phyloP scores from a whole-genome alignment of 2,888 invertebrate species.

The Atrina japonica region DNA sequence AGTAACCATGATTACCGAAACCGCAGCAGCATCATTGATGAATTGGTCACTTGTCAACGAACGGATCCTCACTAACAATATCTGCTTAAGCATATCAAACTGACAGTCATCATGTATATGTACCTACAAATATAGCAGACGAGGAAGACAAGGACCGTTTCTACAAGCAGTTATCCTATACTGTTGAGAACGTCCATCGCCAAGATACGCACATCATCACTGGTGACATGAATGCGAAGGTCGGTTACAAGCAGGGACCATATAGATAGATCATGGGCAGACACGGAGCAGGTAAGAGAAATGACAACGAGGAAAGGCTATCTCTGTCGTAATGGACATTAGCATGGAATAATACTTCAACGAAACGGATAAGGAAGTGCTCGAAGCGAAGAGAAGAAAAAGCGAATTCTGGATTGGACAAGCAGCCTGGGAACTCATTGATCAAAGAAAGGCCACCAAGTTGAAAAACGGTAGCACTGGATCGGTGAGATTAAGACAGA shows the following conservation, averaged over 20 bases:
- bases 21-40: too few species aligned
- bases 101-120: too few species aligned
- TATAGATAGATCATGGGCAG: conserved; percentile 10
- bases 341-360: not conserved
- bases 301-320: conserved; percentile 8
- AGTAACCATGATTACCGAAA: too few species aligned
- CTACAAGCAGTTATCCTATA: not conserved
- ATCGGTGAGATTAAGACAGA: not conserved
- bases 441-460: conserved; percentile 3
- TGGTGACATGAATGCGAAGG: conserved; percentile 21
- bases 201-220: conserved; percentile 24
- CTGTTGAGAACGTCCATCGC: too few species aligned
- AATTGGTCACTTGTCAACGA: too few species aligned
- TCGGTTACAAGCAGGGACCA: not conserved
- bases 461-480: not conserved
- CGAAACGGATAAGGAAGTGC: not conserved
- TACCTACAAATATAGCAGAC: too few species aligned
- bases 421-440: not conserved
- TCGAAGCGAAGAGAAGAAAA: not conserved
- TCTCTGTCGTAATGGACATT: too few species aligned
- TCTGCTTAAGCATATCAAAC: too few species aligned
- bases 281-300: conserved; percentile 19
- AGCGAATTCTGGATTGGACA: not conserved
- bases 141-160: not conserved
- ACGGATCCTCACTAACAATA: too few species aligned